phyloP scores from a whole-genome alignment of 1,140 invertebrate genomes.

The Plutomurus gul region DNA sequence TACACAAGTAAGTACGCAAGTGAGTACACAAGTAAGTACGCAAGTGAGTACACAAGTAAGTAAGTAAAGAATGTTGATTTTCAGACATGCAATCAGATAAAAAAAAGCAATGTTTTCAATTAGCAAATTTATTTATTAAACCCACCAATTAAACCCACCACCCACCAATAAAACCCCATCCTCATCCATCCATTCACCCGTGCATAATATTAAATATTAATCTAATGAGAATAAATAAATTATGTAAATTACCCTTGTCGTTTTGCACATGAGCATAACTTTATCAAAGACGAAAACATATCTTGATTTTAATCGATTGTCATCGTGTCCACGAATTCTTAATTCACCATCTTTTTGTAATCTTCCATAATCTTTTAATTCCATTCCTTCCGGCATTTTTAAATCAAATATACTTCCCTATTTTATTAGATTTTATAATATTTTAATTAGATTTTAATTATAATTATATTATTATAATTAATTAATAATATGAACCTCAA shows the following conservation, averaged over 20 bases:
- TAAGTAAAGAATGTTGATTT: too few species aligned
- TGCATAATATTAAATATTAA: too few species aligned
- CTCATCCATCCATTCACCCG: too few species aligned
- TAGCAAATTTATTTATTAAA: not conserved
- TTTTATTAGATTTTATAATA: not conserved
- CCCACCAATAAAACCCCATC: too few species aligned
- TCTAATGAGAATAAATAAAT: slow-evolving; percentile 34
- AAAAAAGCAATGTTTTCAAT: slow-evolving; percentile 22
- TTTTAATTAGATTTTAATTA: not conserved
- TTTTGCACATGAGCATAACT: slow-evolving; percentile 93
- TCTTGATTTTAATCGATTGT: slow-evolving; percentile 78
- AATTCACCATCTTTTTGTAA: slow-evolving; percentile 90
- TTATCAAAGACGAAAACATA: slow-evolving; percentile 90
- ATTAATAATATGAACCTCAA: slow-evolving; percentile 66
- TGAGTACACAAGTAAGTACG: too few species aligned
- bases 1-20: slow-evolving; percentile 16
- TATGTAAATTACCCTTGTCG: slow-evolving; percentile 73
- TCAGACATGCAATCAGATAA: slow-evolving; percentile 21
- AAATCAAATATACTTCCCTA: slow-evolving; percentile 79
- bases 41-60: too few species aligned
- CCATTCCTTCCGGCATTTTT: slow-evolving; percentile 75
- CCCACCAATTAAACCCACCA: not conserved
- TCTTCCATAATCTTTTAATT: slow-evolving; percentile 85
- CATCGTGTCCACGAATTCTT: slow-evolving; percentile 87
- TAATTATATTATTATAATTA: not conserved